phyloP scores from a whole-genome alignment of 2,888 invertebrate genomes.

The Vesta saturnalis region DNA sequence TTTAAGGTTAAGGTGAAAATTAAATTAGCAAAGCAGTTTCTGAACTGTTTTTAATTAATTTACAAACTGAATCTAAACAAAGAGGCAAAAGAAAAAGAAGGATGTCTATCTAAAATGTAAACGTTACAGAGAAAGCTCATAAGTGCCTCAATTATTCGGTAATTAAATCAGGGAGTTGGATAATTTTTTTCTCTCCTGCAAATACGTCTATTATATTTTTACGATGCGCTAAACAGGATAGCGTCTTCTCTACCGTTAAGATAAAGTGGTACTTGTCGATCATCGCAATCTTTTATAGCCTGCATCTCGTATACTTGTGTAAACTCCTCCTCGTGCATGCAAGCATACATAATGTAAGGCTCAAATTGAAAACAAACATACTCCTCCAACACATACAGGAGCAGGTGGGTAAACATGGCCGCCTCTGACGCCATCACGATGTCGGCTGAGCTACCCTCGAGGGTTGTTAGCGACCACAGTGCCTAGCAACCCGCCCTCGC shows the following conservation, averaged over 20 bases:
- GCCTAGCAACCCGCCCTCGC: slow-evolving; percentile 65
- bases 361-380: slow-evolving; percentile 61
- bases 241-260: slow-evolving; percentile 17
- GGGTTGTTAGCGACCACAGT: slow-evolving; percentile 65
- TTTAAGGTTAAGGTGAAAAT: background rate
- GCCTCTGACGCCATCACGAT: slow-evolving; percentile 62
- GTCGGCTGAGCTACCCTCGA: slow-evolving; percentile 60
- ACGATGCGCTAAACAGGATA: slow-evolving; percentile 16
- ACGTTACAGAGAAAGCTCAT: slow-evolving; percentile 14
- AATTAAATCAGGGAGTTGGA: slow-evolving; percentile 25
- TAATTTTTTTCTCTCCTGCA: slow-evolving; percentile 18
- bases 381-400: slow-evolving; percentile 53
- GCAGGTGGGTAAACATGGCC: slow-evolving; percentile 64
- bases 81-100: slow-evolving; percentile 17
- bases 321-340: slow-evolving; percentile 46
- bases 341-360: slow-evolving; percentile 55
- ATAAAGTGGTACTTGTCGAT: slow-evolving; percentile 23
- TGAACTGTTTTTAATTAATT: background rate
- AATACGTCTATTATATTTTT: slow-evolving; percentile 22
- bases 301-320: slow-evolving; percentile 33
- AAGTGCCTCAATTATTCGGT: slow-evolving; percentile 26
- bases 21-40: background rate
- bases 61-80: too few species aligned
- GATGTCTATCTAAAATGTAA: slow-evolving; percentile 14
- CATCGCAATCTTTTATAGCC: slow-evolving; percentile 27